Evolutionary conservation across 1,140 invertebrate species (phyloP).

Genomic region (Drosophila dunni): DNA sequence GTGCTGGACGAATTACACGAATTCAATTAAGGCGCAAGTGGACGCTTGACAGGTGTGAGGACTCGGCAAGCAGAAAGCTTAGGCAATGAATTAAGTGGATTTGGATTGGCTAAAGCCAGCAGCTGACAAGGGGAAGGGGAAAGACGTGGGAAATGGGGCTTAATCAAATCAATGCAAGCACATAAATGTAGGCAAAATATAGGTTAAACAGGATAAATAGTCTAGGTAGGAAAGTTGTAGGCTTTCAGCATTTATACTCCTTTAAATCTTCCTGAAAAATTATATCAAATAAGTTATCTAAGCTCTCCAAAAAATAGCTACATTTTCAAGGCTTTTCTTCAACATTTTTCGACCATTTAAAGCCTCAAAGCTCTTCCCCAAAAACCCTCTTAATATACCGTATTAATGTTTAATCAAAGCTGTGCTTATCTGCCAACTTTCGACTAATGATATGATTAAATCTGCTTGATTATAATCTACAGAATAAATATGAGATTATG

Average conservation of each 20-base stretch:
- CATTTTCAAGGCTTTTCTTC: too few species aligned
- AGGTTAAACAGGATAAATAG: too few species aligned
- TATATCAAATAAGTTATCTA: too few species aligned
- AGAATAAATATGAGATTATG: constrained; percentile 1
- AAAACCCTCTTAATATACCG: background rate
- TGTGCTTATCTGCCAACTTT: background rate
- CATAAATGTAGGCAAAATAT: background rate
- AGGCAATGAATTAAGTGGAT: constrained; percentile 66
- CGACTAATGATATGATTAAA: background rate
- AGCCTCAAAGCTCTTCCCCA: too few species aligned
- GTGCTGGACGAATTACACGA: constrained; percentile 74
- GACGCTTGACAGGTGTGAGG: constrained; percentile 62
- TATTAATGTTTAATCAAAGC: background rate
- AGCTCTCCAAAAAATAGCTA: too few species aligned
- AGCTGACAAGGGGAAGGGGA: constrained; percentile 2
- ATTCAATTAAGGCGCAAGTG: constrained; percentile 76
- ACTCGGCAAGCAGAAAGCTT: constrained; percentile 48
- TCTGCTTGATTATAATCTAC: constrained; percentile 15
- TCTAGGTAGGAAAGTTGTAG: too few species aligned
- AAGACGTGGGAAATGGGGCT: background rate
- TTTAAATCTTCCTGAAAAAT: too few species aligned
- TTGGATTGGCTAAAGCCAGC: constrained; percentile 12
- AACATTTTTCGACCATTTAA: too few species aligned
- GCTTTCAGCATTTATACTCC: too few species aligned
- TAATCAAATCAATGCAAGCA: constrained; percentile 18